Evolutionary conservation across 2,797 vertebrate genomes (phyloP).

Genomic region (Lagorchestes hirsutus): DNA sequence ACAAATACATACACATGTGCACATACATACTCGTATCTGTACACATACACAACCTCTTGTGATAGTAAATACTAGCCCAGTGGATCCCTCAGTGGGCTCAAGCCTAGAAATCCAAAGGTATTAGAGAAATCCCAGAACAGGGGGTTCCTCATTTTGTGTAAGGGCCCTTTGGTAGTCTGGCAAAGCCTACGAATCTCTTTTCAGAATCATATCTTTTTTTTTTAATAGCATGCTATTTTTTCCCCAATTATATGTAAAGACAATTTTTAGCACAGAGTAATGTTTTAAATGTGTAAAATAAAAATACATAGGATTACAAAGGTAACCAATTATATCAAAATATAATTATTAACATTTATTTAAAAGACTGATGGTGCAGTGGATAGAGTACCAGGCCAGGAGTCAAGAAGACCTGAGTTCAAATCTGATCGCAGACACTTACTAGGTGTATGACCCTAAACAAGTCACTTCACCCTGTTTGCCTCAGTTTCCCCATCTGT

Average conservation of each 20-base stretch:
- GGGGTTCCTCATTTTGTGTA: neutral
- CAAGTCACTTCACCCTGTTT: neutral
- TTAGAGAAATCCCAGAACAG: neutral
- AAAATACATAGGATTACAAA: neutral
- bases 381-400: neutral
- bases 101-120: neutral
- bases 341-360: neutral
- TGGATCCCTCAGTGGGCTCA: neutral
- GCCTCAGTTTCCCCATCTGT: neutral
- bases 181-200: neutral
- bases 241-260: no score
- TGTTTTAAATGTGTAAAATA: neutral
- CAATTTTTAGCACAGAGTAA: no score
- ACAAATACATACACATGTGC: neutral
- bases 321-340: neutral
- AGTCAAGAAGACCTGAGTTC: neutral
- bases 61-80: neutral
- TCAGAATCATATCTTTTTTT: neutral
- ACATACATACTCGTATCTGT: neutral
- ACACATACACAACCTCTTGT: neutral
- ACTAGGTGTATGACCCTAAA: neutral
- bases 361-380: neutral
- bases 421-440: neutral
- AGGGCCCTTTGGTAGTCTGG: neutral
- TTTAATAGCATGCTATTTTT: neutral